Percentiles rank a stretch among this genome's conserved stretches.
Conservation (phyloP, 2,888 invertebrate species). For the Synergus japonicus region DNA sequence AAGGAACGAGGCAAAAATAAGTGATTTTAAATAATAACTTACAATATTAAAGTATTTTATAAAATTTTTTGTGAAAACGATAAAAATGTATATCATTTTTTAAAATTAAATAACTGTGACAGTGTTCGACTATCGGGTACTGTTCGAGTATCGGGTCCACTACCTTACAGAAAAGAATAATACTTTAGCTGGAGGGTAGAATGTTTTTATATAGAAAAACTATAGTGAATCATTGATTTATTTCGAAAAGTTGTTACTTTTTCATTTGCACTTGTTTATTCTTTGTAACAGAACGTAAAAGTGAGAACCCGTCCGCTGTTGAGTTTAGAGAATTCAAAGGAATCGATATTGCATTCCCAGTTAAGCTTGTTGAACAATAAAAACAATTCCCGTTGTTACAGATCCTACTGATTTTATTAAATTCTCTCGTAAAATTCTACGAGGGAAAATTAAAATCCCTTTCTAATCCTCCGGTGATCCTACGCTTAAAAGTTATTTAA, state of each 20-base stretch:
- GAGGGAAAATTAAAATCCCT: background rate
- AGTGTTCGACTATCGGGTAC: no score
- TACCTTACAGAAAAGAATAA: no score
- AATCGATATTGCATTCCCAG: background rate
- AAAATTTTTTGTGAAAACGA: no score
- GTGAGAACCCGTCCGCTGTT: background rate
- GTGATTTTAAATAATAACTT: no score
- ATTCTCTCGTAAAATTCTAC: background rate
- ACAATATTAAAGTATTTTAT: no score
- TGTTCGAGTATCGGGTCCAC: no score
- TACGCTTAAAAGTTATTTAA: background rate
- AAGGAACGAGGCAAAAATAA: no score
- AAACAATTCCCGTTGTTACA: background rate
- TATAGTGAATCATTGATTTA: background rate
- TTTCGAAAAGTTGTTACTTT: slow-evolving; percentile 1
- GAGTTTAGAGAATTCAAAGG: background rate
- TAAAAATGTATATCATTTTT: no score
- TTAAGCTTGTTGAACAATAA: slow-evolving; percentile 1
- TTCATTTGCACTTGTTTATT: slow-evolving; percentile 17
- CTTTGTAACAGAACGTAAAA: background rate
- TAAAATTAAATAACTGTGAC: no score
- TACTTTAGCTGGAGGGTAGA: background rate
- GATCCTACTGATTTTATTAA: background rate
- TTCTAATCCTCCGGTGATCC: background rate
- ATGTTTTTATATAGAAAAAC: background rate